Conservation (phyloP, 1,140 invertebrate species). For the Zaprionus davidi region DNA sequence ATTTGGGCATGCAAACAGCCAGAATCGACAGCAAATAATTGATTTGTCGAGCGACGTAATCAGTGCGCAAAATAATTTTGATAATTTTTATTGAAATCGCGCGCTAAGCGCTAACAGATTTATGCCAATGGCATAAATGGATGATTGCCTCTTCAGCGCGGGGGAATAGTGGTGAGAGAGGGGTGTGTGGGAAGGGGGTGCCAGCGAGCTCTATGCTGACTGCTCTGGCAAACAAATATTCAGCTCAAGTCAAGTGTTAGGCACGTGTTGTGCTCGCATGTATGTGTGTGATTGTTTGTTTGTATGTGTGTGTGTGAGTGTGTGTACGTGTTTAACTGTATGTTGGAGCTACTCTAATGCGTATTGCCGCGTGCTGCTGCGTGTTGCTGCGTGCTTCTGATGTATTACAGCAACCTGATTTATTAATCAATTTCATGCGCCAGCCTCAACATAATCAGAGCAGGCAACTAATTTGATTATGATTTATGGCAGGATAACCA, state of each 20-base stretch:
- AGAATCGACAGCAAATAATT: slow-evolving; percentile 68
- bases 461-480: slow-evolving; percentile 71
- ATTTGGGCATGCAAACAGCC: slow-evolving; percentile 78
- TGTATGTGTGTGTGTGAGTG: not conserved
- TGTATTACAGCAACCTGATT: slow-evolving; percentile 62
- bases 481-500: slow-evolving; percentile 61
- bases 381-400: slow-evolving; percentile 40
- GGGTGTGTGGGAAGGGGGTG: not conserved
- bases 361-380: not conserved
- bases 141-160: slow-evolving; percentile 18
- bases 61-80: slow-evolving; percentile 65
- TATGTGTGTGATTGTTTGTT: not conserved
- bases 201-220: not conserved
- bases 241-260: slow-evolving; percentile 35
- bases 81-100: slow-evolving; percentile 60
- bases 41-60: slow-evolving; percentile 57
- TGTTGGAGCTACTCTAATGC: slow-evolving; percentile 3
- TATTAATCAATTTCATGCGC: slow-evolving; percentile 79
- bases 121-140: slow-evolving; percentile 34
- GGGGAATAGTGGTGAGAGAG: too few relatives aligned
- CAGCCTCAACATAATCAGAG: slow-evolving; percentile 59
- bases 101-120: slow-evolving; percentile 54
- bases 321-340: not conserved
- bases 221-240: not conserved
- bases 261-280: slow-evolving; percentile 22